Evolutionary conservation across 2,797 vertebrate genomes (phyloP).

Genomic region (Psittacula echo): DNA sequence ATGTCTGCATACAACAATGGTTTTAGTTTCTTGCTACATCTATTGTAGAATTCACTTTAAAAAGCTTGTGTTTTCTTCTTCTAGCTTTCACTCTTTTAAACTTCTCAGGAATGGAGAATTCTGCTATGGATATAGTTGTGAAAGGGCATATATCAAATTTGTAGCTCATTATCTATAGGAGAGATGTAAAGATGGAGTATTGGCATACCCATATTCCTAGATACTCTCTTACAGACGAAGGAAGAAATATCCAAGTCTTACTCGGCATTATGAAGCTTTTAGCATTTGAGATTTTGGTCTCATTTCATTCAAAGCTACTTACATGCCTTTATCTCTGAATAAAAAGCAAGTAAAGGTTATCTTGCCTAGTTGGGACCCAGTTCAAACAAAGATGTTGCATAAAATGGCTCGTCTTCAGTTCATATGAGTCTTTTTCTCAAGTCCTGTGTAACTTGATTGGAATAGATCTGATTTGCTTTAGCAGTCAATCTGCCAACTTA

Average conservation of each 20-base stretch:
- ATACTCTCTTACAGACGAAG: background rate
- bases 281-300: background rate
- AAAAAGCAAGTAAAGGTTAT: constrained; percentile 11
- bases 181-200: background rate
- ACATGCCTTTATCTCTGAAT: background rate
- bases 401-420: constrained; percentile 40
- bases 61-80: background rate
- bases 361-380: constrained; percentile 1
- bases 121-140: background rate
- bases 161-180: background rate
- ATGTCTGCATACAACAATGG: constrained; percentile 1
- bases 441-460: constrained; percentile 41
- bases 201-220: background rate
- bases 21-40: background rate
- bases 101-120: background rate
- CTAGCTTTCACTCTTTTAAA: background rate
- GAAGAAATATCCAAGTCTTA: background rate
- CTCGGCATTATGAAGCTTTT: background rate
- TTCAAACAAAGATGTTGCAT: constrained; percentile 31
- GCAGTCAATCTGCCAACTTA: constrained; percentile 53
- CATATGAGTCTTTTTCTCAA: constrained; percentile 21
- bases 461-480: constrained; percentile 51
- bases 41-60: background rate
- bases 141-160: background rate
- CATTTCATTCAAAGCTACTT: background rate